Percentiles rank a stretch among this genome's conserved stretches.
Evolutionary conservation across 1,140 invertebrate species (phyloP).

Genomic region (Solen grandis): DNA sequence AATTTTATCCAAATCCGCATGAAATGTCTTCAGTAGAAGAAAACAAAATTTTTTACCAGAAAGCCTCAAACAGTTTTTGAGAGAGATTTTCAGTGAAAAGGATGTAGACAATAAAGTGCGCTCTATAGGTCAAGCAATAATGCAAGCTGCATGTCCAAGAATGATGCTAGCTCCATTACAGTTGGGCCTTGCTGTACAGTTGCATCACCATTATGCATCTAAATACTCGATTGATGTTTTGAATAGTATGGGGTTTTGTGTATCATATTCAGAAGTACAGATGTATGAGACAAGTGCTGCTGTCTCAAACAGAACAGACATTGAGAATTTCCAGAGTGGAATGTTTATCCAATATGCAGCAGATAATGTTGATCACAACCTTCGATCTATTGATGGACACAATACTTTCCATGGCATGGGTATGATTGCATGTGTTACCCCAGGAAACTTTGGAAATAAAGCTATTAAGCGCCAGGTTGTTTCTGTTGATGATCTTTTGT

Average conservation of each 20-base stretch:
- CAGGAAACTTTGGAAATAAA: background rate
- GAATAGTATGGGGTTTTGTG: conserved; percentile 45
- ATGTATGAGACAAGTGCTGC: conserved; percentile 58
- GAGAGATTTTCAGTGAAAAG: conserved; percentile 8
- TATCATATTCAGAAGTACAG: conserved; percentile 57
- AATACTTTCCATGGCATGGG: conserved; percentile 70
- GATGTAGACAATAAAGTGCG: conserved; percentile 29
- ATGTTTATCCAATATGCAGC: conserved; percentile 58
- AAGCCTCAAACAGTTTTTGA: conserved; percentile 12
- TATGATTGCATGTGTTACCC: conserved; percentile 61
- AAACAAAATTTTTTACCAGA: conserved; percentile 6
- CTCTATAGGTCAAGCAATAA: conserved; percentile 30
- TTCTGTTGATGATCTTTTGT: background rate
- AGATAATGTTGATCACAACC: conserved; percentile 66
- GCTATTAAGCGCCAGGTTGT: background rate
- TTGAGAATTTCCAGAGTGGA: conserved; percentile 2
- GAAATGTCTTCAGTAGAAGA: conserved; percentile 5
- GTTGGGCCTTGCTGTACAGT: conserved; percentile 56
- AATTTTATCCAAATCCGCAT: conserved; percentile 9
- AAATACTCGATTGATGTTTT: conserved; percentile 56
- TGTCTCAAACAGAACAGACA: conserved; percentile 5
- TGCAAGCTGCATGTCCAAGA: conserved; percentile 47
- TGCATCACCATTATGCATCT: conserved; percentile 58
- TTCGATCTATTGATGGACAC: conserved; percentile 63
- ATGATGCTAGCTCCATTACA: conserved; percentile 60